Conservation (phyloP, 2,797 vertebrate species). For the Heterohyrax brucei region DNA sequence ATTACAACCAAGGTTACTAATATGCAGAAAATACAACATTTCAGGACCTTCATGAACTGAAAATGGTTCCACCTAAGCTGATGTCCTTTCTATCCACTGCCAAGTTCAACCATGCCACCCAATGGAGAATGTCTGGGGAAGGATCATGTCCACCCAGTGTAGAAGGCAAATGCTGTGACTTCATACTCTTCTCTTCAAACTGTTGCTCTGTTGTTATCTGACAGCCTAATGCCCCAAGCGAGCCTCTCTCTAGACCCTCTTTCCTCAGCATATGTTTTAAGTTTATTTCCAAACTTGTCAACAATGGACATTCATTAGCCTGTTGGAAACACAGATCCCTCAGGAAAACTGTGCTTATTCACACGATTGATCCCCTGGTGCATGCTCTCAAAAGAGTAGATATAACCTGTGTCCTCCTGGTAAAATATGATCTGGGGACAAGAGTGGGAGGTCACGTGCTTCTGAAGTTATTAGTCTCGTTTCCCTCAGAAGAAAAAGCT, state of each 20-base stretch:
- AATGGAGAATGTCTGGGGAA: neutral
- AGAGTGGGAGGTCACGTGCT: neutral
- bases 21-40: neutral
- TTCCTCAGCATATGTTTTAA: neutral
- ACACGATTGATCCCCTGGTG: constrained; percentile 44
- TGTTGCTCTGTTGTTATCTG: neutral
- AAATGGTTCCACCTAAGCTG: neutral
- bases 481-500: neutral
- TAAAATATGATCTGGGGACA: no score
- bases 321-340: neutral
- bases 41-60: neutral
- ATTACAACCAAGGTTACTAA: neutral
- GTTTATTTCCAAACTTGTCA: constrained; percentile 2
- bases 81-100: neutral
- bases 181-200: neutral
- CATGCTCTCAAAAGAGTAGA: neutral
- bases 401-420: neutral
- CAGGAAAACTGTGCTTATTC: neutral
- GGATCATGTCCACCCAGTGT: no score
- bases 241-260: neutral
- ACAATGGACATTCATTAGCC: constrained; percentile 44
- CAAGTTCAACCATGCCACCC: neutral
- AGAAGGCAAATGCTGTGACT: neutral
- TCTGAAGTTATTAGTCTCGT: neutral
- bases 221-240: neutral